phyloP scores from a whole-genome alignment of 2,113 vertebrate species.

The Lanius collurio region DNA sequence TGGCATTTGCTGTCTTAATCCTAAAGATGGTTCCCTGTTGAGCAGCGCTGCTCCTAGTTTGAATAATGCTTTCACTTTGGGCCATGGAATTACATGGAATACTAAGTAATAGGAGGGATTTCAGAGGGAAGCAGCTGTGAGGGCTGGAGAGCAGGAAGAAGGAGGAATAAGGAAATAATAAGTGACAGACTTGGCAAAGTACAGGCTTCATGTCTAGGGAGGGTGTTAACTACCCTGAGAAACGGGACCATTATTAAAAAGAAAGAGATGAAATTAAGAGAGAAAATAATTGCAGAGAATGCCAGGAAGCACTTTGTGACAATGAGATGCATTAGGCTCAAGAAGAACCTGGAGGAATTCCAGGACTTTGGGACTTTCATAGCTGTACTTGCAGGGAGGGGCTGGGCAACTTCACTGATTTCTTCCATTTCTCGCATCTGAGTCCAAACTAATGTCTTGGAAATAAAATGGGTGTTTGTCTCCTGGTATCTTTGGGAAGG shows the following conservation, averaged over 20 bases:
- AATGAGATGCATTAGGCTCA: background rate
- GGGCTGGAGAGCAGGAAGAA: background rate
- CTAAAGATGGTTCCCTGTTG: background rate
- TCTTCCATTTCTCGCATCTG: background rate
- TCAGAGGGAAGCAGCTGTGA: constrained; percentile 22
- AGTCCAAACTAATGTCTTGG: background rate
- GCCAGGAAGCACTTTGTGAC: constrained; percentile 1
- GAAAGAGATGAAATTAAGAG: background rate
- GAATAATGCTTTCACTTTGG: background rate
- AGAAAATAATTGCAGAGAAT: constrained; percentile 17
- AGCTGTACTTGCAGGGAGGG: background rate
- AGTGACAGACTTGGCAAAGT: constrained; percentile 4
- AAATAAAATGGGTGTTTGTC: background rate
- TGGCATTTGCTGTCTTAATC: background rate
- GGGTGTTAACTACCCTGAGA: background rate
- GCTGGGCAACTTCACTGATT: background rate
- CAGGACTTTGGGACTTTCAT: background rate
- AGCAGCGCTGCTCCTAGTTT: background rate
- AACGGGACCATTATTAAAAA: background rate
- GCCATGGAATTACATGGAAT: background rate
- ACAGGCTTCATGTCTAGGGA: background rate
- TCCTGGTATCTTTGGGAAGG: background rate
- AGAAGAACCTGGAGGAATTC: background rate
- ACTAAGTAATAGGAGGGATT: background rate
- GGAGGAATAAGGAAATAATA: background rate